Base-by-base conservation (phyloP, 2,888 invertebrate genomes). In the Pollenia labialis region DNA sequence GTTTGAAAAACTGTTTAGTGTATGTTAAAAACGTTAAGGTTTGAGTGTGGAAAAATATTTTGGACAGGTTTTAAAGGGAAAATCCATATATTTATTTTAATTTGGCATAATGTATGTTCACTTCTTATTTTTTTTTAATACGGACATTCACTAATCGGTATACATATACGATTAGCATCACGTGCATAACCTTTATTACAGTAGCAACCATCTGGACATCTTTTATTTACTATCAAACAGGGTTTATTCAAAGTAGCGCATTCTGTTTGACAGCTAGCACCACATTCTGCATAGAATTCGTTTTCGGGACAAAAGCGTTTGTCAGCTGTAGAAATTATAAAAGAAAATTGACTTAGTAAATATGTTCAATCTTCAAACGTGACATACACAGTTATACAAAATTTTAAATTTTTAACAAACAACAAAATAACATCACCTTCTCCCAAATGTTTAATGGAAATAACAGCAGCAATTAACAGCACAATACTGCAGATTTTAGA, bases 151-250 rank as follows among this genome's bases (percentile, higher is more conserved):
- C 18, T 8, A 9, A 88, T 86, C 18, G 90, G 90, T 58, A 93
- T 91, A 74, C 93, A 93, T 9, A 23, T 74, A 32, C 90, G 89
- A 0, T 44, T 16, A 0, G 83, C 46, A 76, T 92, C 52, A 3
- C 93, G 91, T 4, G 93, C 93, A 72, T 84, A 92, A 0, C 91
- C 91, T 3, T 90, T 54, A 11, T 88, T 88, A 79, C 93, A 93
- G 68, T 93, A 93, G 85, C 93, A 93, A 23, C 90, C 92, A 81
- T 91, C 91, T 2, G 91, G 91, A n/a, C 93, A 93, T 23, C 89
- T 89, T 0, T 91, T 85, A 66, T 92, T 77, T 0, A 16, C 48
- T 0, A 93, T 90, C 0, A 87, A 48, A 12, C 93, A 93, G 0
- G 90, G 89, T 66, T 92, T 1, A 0, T 89, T 89, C 58, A 93